Conservation (phyloP, 2,113 vertebrate species). For the Hiodon tergisus region DNA sequence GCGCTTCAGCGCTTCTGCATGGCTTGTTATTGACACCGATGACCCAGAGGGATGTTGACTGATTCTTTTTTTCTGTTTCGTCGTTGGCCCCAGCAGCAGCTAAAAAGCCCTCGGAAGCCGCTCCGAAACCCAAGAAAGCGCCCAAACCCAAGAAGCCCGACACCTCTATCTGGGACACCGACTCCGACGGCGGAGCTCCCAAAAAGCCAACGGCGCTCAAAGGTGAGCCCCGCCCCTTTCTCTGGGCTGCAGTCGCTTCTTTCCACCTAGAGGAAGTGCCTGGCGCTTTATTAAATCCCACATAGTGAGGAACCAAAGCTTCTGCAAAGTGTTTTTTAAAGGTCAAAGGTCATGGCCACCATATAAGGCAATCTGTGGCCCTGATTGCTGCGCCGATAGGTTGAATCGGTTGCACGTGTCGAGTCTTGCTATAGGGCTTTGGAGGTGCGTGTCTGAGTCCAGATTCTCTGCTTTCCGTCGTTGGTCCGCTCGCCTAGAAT, state of each 20-base stretch:
- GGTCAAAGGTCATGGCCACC: no score
- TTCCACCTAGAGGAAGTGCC: no score
- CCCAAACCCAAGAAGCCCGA: conserved; percentile 88
- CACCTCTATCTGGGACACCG: conserved; percentile 82
- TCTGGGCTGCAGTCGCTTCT: neutral
- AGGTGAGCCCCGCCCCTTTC: conserved; percentile 51
- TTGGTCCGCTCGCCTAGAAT: no score
- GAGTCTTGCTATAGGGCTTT: no score
- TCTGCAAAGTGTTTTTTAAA: no score
- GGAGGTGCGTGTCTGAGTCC: no score
- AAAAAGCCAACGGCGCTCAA: conserved; percentile 76
- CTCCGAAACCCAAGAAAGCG: conserved; percentile 77
- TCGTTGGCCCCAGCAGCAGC: conserved; percentile 45
- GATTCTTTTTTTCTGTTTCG: neutral
- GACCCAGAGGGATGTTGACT: neutral
- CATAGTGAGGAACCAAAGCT: no score
- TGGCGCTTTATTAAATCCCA: no score
- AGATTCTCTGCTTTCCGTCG: no score
- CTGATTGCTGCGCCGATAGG: no score
- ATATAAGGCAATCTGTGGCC: no score
- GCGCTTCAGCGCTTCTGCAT: neutral
- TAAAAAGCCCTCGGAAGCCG: conserved; percentile 68
- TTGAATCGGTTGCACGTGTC: no score
- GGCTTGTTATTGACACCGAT: neutral
- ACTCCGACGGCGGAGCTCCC: conserved; percentile 82